These are phyloP conservation scores for Diarsia brunnea DNA, from an alignment of 2,888 invertebrate genomes.

Conservation along the genomic window DNA sequence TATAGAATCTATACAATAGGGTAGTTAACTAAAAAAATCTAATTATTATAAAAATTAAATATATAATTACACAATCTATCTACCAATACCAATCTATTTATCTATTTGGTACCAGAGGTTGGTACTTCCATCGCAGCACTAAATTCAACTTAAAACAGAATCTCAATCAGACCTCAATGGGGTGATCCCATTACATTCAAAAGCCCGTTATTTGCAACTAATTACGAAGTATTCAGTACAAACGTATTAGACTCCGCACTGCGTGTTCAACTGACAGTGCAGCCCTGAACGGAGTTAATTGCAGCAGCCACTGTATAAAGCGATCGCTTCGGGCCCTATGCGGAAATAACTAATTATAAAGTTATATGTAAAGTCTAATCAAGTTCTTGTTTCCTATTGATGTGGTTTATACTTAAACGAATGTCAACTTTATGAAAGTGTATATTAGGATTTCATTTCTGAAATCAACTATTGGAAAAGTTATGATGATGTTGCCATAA, in stretches of 20 bases:
- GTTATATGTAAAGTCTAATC: slow-evolving; percentile 46
- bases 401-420: neutral
- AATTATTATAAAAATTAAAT: too few species aligned
- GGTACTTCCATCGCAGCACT: too few species aligned
- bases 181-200: slow-evolving; percentile 4
- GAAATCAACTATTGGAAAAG: neutral
- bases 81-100: too few species aligned
- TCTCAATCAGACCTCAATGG: neutral
- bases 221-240: slow-evolving; percentile 60
- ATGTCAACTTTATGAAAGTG: neutral
- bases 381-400: neutral
- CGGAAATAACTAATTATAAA: slow-evolving; percentile 76
- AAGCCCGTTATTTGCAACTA: slow-evolving; percentile 48
- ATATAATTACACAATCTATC: too few species aligned
- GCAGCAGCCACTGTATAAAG: slow-evolving; percentile 69
- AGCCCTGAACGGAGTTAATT: slow-evolving; percentile 69
- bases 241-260: slow-evolving; percentile 47
- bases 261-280: slow-evolving; percentile 64
- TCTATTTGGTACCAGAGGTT: neutral
- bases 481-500: too few species aligned
- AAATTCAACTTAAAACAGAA: neutral
- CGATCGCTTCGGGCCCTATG: slow-evolving; percentile 69
- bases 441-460: neutral
- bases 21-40: too few species aligned
- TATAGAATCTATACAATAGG: too few species aligned